Base-by-base conservation (phyloP, 2,888 invertebrate species). In the Onthophagus sagittarius region DNA sequence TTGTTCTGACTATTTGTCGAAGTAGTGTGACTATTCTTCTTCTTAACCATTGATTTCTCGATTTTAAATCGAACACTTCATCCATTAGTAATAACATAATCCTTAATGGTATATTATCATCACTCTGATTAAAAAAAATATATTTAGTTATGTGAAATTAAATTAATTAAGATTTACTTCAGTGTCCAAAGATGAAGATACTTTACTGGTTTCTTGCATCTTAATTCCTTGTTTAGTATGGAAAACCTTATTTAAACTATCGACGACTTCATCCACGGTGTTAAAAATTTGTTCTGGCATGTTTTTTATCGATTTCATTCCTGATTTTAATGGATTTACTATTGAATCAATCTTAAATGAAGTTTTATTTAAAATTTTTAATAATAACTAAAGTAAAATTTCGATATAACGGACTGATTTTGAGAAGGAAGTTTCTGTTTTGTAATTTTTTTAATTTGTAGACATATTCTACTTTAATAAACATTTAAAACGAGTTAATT, bases 271-370 rank as follows among this genome's bases (percentile, higher is more conserved):
- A 80, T 94, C 94, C 0, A 96, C 93, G 0, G 95, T 94, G 79
- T 92, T 94, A 53, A 93, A 89, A 77, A 97, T 90, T 80, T 94
- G 94, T 82, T 97, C 96, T 0, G 97, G 96, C 88, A 96, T 93
- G 71, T 93, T 92, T 84, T 94, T 94, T 32, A 97, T 92, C 0
- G 94, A 92, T 80, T 93, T 91, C 88, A 96, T 94, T 0, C 95
- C 94, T 4, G 91, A 92, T 81, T 92, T 91, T 74, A 97, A 85
- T 0, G 97, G 95, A 81, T 86, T 86, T 6, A 86, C 86, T 70
- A 86, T 78, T 1, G 85, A 85, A 78, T 86, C 85, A 76, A 86
- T 86, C 84, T 85, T 73, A 70, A 83, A 79, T 72, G 67, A 39
- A 5, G 6, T 39, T 53, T 9, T 14, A 15, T 15, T 33, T 7